phyloP scores from a whole-genome alignment of 2,797 vertebrate species.

The Craterocephalus amniculus region DNA sequence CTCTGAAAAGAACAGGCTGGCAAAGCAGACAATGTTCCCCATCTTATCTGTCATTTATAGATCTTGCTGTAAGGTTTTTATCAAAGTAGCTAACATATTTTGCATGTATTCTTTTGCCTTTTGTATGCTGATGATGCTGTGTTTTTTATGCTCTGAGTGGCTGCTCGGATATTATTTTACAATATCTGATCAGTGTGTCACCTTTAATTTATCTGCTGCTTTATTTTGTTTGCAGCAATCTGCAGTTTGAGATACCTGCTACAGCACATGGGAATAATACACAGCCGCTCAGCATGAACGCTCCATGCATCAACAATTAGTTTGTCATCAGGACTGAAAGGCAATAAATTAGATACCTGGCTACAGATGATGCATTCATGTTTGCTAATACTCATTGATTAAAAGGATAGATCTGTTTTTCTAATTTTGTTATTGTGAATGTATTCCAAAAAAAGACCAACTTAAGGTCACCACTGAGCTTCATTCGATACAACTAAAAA shows the following conservation, averaged over 20 bases:
- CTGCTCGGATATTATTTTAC: conserved; percentile 19
- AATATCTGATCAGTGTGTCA: conserved; percentile 36
- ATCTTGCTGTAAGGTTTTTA: conserved; percentile 16
- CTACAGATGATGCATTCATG: conserved; percentile 32
- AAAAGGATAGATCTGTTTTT: conserved; percentile 20
- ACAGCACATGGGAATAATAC: neutral
- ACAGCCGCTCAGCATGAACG: neutral
- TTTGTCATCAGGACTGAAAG: conserved; percentile 31
- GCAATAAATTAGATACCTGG: conserved; percentile 20
- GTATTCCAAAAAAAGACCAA: conserved; percentile 6
- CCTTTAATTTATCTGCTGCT: conserved; percentile 38
- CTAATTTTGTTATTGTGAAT: conserved; percentile 2
- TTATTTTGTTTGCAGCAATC: conserved; percentile 19
- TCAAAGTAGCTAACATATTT: conserved; percentile 11
- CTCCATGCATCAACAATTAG: conserved; percentile 24
- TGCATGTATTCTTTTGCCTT: neutral
- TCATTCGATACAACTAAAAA: too few species aligned
- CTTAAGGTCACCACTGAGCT: too few species aligned
- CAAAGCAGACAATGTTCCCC: neutral
- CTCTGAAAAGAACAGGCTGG: neutral
- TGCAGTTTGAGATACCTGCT: conserved; percentile 19
- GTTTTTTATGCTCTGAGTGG: conserved; percentile 14
- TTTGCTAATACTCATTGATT: conserved; percentile 19
- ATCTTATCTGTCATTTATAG: conserved; percentile 22
- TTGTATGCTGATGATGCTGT: conserved; percentile 25